These are phyloP conservation scores for Candidula unifasciata DNA, from an alignment of 2,888 invertebrate species.

Conservation along the genomic window DNA sequence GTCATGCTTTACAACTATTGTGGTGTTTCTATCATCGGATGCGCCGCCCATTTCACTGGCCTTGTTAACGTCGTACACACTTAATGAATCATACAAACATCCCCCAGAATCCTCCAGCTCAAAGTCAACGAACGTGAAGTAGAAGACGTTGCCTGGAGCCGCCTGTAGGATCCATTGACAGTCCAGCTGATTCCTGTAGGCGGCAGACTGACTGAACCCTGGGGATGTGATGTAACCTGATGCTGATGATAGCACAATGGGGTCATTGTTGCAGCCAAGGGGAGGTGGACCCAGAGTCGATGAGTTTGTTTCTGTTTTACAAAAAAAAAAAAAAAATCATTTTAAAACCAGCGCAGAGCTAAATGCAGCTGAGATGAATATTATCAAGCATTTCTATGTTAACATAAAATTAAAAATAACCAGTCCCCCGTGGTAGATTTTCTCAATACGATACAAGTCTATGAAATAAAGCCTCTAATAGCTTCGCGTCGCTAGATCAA, in stretches of 20 bases:
- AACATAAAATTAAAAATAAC: no score
- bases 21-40: background rate
- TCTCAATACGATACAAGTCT: no score
- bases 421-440: no score
- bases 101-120: conserved; percentile 60
- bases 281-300: conserved; percentile 32
- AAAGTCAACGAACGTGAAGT: conserved; percentile 63
- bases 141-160: conserved; percentile 62
- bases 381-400: no score
- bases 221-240: conserved; percentile 63
- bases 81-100: conserved; percentile 65
- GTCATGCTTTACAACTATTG: background rate
- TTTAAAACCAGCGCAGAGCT: no score
- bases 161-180: conserved; percentile 68
- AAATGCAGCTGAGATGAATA: no score
- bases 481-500: no score
- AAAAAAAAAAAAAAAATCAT: background rate
- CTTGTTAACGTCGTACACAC: conserved; percentile 57
- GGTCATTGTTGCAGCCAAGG: conserved; percentile 52
- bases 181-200: conserved; percentile 60
- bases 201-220: conserved; percentile 56
- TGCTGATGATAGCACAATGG: conserved; percentile 35
- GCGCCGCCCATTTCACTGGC: no score
- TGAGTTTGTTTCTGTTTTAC: background rate
- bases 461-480: no score